Conservation (phyloP, 2,888 invertebrate species). For the Brassicogethes aeneus region DNA sequence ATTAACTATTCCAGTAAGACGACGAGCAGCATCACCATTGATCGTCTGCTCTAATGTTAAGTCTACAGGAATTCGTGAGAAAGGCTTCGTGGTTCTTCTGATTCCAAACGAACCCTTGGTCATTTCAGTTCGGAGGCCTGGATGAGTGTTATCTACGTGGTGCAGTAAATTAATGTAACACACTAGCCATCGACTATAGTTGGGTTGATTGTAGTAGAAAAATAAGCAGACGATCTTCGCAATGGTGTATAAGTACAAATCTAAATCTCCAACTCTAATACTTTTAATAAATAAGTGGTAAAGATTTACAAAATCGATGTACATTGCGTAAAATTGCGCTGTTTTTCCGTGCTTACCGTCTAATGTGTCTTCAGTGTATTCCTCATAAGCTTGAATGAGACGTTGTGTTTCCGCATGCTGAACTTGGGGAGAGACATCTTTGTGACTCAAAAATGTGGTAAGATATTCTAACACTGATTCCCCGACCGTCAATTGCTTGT, state of each 20-base stretch:
- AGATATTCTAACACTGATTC: conserved; percentile 17
- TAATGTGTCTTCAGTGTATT: conserved; percentile 16
- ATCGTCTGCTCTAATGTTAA: conserved; percentile 22
- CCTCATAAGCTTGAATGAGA: conserved; percentile 15
- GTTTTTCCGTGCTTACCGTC: conserved; percentile 18
- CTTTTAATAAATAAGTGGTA: conserved; percentile 18
- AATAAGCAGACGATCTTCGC: conserved; percentile 16
- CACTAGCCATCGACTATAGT: conserved; percentile 13
- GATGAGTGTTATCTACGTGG: conserved; percentile 17
- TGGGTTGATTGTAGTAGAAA: conserved; percentile 20
- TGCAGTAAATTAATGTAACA: conserved; percentile 10
- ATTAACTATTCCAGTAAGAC: conserved; percentile 19
- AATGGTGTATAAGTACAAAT: conserved; percentile 17
- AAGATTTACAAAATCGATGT: conserved; percentile 15
- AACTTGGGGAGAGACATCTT: conserved; percentile 17
- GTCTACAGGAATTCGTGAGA: conserved; percentile 18
- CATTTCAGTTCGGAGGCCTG: conserved; percentile 14
- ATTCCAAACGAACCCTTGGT: conserved; percentile 20
- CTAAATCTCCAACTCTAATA: conserved; percentile 19
- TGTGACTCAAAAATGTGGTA: conserved; percentile 12
- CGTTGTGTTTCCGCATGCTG: conserved; percentile 14
- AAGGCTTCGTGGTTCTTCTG: conserved; percentile 18
- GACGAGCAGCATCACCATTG: conserved; percentile 23
- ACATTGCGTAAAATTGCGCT: conserved; percentile 14
- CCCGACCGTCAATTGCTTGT: conserved; percentile 9